A percentile compares a stretch with the other conserved stretches of the same genome.
These are phyloP conservation scores for Conger conger DNA, from an alignment of 2,113 vertebrate genomes.

Conservation along the genomic window DNA sequence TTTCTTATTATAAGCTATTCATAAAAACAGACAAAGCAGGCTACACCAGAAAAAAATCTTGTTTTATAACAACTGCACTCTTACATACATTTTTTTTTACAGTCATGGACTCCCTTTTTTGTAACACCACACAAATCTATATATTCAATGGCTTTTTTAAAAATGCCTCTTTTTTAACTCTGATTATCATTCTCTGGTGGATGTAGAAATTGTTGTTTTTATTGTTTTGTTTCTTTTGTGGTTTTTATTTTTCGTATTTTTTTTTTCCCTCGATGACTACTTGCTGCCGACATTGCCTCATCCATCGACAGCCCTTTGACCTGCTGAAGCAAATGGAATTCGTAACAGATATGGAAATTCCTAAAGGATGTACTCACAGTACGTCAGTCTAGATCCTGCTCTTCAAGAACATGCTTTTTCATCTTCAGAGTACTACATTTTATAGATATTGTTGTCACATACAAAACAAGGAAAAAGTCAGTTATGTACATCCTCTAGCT, in stretches of 20 bases:
- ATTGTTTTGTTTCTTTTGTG: conserved; percentile 37
- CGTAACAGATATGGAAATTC: conserved; percentile 73
- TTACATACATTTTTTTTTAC: conserved; percentile 74
- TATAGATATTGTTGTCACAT: conserved; percentile 65
- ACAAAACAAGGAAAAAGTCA: conserved; percentile 72
- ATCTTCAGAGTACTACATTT: conserved; percentile 70
- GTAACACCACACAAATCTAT: conserved; percentile 75
- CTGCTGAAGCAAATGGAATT: conserved; percentile 64
- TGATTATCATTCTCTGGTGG: conserved; percentile 45
- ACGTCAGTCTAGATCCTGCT: conserved; percentile 56
- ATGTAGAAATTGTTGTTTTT: conserved; percentile 30
- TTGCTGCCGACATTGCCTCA: conserved; percentile 41
- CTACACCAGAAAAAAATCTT: conserved; percentile 68
- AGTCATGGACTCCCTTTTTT: conserved; percentile 69
- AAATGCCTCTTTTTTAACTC: conserved; percentile 49
- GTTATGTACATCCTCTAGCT: conserved; percentile 73
- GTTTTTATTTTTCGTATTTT: neutral
- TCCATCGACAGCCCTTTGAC: conserved; percentile 51
- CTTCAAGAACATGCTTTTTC: conserved; percentile 70
- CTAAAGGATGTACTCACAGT: conserved; percentile 60
- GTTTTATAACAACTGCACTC: conserved; percentile 74
- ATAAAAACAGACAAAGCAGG: conserved; percentile 75
- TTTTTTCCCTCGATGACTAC: conserved; percentile 44
- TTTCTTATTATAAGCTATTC: conserved; percentile 45
- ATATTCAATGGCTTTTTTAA: conserved; percentile 74